Evolutionary conservation across 2,888 invertebrate genomes (phyloP).

Genomic region (Steinernema scapterisci): DNA sequence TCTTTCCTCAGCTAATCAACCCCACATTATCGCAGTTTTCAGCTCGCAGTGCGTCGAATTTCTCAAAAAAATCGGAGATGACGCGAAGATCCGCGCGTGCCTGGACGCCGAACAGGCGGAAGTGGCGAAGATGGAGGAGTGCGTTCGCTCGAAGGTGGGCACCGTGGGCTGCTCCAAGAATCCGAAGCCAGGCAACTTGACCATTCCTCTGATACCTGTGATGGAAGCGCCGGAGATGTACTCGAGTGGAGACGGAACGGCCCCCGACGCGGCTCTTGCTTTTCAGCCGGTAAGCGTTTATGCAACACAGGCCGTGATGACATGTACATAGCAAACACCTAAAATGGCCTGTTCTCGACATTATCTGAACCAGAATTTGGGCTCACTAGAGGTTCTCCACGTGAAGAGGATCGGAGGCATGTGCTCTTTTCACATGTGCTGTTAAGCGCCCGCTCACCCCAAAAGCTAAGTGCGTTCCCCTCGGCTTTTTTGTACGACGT

Average conservation of each 20-base stretch:
- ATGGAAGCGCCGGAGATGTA: constrained; percentile 52
- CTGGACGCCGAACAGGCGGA: constrained; percentile 58
- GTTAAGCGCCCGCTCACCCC: too few species aligned
- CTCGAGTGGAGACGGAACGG: not conserved
- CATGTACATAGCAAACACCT: too few species aligned
- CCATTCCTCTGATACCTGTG: constrained; percentile 63
- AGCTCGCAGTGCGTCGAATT: constrained; percentile 56
- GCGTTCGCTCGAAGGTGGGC: constrained; percentile 59
- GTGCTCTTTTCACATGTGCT: too few species aligned
- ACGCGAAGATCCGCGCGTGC: constrained; percentile 58
- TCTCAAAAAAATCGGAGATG: constrained; percentile 59
- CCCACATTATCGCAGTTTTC: constrained; percentile 20
- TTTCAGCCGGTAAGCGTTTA: constrained; percentile 19
- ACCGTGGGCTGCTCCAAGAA: constrained; percentile 60
- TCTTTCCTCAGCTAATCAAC: not conserved
- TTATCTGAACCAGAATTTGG: too few species aligned
- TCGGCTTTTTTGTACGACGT: not conserved
- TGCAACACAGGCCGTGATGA: too few species aligned
- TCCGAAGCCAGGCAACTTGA: constrained; percentile 60
- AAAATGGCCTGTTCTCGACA: too few species aligned
- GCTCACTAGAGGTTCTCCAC: too few species aligned
- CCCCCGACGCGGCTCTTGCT: not conserved
- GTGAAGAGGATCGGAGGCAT: too few species aligned
- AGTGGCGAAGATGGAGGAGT: constrained; percentile 59
- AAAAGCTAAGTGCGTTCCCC: not conserved